phyloP scores from a whole-genome alignment of 2,888 invertebrate genomes.

The Plebejus anna region DNA sequence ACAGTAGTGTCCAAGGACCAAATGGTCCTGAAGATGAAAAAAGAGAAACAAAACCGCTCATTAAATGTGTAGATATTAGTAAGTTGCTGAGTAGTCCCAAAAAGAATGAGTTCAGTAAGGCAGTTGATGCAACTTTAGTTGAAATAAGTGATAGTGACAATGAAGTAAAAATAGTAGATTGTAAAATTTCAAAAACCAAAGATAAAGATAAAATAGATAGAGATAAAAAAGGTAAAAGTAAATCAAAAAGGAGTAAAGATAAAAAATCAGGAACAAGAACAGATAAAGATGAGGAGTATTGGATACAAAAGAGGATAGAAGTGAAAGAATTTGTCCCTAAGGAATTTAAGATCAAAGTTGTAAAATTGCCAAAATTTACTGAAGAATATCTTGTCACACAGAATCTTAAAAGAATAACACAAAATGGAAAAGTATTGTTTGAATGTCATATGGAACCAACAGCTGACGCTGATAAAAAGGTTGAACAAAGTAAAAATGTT shows the following conservation, averaged over 20 bases:
- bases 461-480: constrained; percentile 10
- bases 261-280: constrained; percentile 33
- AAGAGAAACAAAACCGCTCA: constrained; percentile 46
- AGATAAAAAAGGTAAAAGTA: constrained; percentile 32
- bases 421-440: constrained; percentile 48
- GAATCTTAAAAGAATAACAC: constrained; percentile 51
- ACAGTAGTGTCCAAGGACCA: background rate
- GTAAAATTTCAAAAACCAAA: constrained; percentile 32
- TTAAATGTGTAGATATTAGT: constrained; percentile 66
- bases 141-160: constrained; percentile 34
- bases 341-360: constrained; percentile 50
- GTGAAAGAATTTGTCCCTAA: constrained; percentile 56
- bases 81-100: constrained; percentile 60
- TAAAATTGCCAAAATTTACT: constrained; percentile 51
- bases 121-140: constrained; percentile 29
- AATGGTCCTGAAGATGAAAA: constrained; percentile 11
- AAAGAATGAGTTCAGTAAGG: constrained; percentile 31
- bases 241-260: constrained; percentile 31
- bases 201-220: constrained; percentile 29
- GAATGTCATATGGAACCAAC: constrained; percentile 34
- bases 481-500: constrained; percentile 35
- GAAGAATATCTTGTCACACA: constrained; percentile 47
- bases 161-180: constrained; percentile 32
- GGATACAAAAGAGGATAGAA: constrained; percentile 48
- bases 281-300: constrained; percentile 40